A percentile compares a stretch with the other conserved stretches of the same genome.
Evolutionary conservation across 2,113 vertebrate genomes (phyloP).

Genomic region (Alosa alosa): DNA sequence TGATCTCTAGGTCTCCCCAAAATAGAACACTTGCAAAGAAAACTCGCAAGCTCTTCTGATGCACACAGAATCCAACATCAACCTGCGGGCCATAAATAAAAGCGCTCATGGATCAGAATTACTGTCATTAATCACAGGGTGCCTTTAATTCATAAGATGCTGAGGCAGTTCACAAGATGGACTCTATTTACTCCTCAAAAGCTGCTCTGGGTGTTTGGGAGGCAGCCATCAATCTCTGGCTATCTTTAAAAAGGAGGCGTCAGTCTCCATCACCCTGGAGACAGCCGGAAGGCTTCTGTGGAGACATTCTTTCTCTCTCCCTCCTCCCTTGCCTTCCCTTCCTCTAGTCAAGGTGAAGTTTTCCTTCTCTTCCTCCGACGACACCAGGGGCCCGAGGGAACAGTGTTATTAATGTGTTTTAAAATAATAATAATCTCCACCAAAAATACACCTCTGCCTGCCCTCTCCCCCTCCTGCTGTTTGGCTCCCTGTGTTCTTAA

Average conservation of each 20-base stretch:
- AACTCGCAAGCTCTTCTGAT: not conserved
- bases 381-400: conserved; percentile 52
- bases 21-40: not conserved
- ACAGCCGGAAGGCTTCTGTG: conserved; percentile 61
- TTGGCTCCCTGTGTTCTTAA: conserved; percentile 67
- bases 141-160: conserved; percentile 70
- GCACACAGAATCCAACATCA: not conserved
- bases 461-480: conserved; percentile 67
- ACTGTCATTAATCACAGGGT: conserved; percentile 70
- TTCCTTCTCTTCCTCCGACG: conserved; percentile 36
- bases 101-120: conserved; percentile 50
- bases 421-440: conserved; percentile 70
- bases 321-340: conserved; percentile 23
- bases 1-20: not conserved
- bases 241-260: conserved; percentile 75
- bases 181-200: conserved; percentile 74
- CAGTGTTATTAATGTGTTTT: conserved; percentile 69
- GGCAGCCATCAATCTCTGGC: conserved; percentile 75
- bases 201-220: conserved; percentile 68
- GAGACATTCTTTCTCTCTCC: conserved; percentile 44
- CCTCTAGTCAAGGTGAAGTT: conserved; percentile 71
- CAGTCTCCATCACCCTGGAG: conserved; percentile 73
- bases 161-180: conserved; percentile 74
- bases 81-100: conserved; percentile 8
- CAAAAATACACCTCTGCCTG: conserved; percentile 67